Evolutionary conservation across 1,140 invertebrate species (phyloP).

Genomic region (Papilio machaon): DNA sequence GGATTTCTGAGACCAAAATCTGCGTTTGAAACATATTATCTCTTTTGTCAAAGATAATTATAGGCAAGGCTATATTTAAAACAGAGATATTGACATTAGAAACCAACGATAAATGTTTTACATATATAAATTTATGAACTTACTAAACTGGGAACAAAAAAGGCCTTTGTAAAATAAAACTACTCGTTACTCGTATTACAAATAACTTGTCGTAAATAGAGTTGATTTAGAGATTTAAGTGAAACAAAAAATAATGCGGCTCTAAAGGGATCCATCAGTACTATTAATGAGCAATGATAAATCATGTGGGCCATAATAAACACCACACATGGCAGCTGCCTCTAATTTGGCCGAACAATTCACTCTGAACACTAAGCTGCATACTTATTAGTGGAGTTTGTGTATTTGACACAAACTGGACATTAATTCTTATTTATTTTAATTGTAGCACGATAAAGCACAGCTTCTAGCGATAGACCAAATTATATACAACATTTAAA

Average conservation of each 20-base stretch:
- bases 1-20: too few species aligned
- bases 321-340: conserved; percentile 64
- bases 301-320: conserved; percentile 71
- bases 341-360: conserved; percentile 68
- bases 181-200: neutral
- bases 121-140: too few species aligned
- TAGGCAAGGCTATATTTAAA: too few species aligned
- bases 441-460: too few species aligned
- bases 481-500: too few species aligned
- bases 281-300: conserved; percentile 66
- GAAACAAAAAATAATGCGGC: conserved; percentile 40
- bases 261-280: conserved; percentile 44
- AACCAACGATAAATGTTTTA: too few species aligned
- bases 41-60: too few species aligned
- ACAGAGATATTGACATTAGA: too few species aligned
- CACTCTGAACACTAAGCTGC: conserved; percentile 53
- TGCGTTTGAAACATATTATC: too few species aligned
- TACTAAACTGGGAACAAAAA: neutral
- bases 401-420: neutral
- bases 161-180: neutral
- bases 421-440: neutral
- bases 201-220: neutral
- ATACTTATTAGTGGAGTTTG: neutral
- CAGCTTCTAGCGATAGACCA: too few species aligned
- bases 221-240: conserved; percentile 3